Evolutionary conservation across 2,888 invertebrate species (phyloP).

Genomic region (Pyrocoelia pectoralis): DNA sequence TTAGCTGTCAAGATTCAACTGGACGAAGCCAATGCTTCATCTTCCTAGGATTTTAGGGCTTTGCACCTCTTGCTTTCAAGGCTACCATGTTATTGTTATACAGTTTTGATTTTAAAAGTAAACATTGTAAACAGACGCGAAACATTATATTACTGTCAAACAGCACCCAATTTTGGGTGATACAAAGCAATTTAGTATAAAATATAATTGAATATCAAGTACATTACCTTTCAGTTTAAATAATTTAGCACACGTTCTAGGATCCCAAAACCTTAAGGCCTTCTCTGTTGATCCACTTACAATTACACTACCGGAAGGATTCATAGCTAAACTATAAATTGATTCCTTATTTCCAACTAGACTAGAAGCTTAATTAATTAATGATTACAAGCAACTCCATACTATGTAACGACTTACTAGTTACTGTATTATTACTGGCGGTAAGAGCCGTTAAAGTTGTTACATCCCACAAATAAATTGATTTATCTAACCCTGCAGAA

Average conservation of each 20-base stretch:
- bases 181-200: too few species aligned
- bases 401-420: constrained; percentile 70
- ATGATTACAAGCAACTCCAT: background rate
- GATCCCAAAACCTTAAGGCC: constrained; percentile 96
- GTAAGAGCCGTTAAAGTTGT: constrained; percentile 97
- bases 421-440: constrained; percentile 98
- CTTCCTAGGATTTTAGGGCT: too few species aligned
- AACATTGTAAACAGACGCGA: too few species aligned
- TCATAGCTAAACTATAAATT: constrained; percentile 98
- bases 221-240: constrained; percentile 87
- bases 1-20: too few species aligned
- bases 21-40: too few species aligned
- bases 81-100: too few species aligned
- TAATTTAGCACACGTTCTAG: constrained; percentile 89
- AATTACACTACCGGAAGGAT: constrained; percentile 92
- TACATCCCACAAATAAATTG: constrained; percentile 98
- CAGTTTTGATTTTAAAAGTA: too few species aligned
- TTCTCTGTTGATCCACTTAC: constrained; percentile 97
- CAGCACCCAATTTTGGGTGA: too few species aligned
- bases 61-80: too few species aligned
- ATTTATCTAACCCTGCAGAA: constrained; percentile 95
- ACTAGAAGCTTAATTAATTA: constrained; percentile 77
- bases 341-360: constrained; percentile 97
- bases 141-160: too few species aligned
- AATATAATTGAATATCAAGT: background rate